A percentile compares a stretch with the other conserved stretches of the same genome.
Evolutionary conservation across 2,888 invertebrate genomes (phyloP).

Genomic region (Phorcus lineatus): DNA sequence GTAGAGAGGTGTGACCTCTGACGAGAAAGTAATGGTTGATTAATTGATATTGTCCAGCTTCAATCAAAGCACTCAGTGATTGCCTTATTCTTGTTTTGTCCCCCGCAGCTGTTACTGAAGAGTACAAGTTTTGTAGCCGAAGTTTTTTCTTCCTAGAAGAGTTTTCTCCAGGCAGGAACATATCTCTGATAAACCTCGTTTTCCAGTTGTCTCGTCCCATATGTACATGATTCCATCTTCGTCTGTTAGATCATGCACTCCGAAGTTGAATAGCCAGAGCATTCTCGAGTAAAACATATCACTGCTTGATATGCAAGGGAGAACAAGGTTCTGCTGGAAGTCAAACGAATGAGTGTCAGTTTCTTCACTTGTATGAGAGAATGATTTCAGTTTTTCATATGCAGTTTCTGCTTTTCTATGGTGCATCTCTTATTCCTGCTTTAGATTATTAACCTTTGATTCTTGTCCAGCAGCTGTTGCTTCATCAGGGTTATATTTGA

Average conservation of each 20-base stretch:
- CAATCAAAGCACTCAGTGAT: too few relatives aligned
- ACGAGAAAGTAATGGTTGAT: too few relatives aligned
- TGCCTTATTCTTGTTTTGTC: too few relatives aligned
- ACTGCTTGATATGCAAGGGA: constrained; percentile 26
- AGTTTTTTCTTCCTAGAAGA: too few relatives aligned
- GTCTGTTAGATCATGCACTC: not conserved
- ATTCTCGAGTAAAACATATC: constrained; percentile 26
- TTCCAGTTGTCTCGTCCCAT: constrained; percentile 18
- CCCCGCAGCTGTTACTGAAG: too few relatives aligned
- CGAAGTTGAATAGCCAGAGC: not conserved
- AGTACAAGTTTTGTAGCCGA: too few relatives aligned
- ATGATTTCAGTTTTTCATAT: constrained; percentile 22
- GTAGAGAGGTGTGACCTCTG: too few relatives aligned
- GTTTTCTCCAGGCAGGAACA: not conserved
- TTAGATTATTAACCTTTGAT: not conserved
- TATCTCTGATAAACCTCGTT: not conserved
- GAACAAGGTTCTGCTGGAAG: constrained; percentile 32
- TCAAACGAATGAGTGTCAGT: constrained; percentile 32
- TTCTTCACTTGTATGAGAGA: not conserved
- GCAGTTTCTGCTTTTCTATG: constrained; percentile 28
- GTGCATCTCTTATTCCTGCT: constrained; percentile 27
- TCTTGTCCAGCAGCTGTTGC: constrained; percentile 13
- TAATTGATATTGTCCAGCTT: too few relatives aligned
- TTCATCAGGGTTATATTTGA: constrained; percentile 12
- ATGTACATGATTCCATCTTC: constrained; percentile 19